Base-by-base conservation (phyloP, 1,140 invertebrate species). In the Argopecten irradians region DNA sequence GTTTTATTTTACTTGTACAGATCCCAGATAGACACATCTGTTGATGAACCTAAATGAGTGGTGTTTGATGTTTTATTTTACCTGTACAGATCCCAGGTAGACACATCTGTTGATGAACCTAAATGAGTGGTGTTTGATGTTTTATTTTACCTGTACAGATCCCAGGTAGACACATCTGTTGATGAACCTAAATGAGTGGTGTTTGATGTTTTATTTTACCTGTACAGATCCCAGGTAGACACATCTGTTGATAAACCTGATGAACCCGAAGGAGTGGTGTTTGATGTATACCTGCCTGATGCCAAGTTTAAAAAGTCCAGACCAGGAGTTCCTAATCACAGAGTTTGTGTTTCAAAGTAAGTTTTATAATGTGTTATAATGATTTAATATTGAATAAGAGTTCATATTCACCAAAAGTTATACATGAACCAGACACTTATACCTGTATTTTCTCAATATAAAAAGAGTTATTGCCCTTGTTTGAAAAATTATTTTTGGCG, bases 231-330 rank as follows among this genome's bases (percentile, higher is more conserved):
- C n/a, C 55, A 28, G 55, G 16, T 7, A 55, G 55, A 71, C 55
- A 71, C 22, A 71, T n/a, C 55, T 28, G n/a, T n/a, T 71, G 28
- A 22, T 46, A 2, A 19, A 46, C 43, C 43, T 71, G 55, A n/a
- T 71, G 55, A 19, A 46, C 43, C 43, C 28, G 55, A n/a, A 28
- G 55, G 55, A 82, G 86, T 93, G 28, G 71, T 89, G 5, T 94
- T 91, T 91, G 92, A 94, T 93, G 93, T 94, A 32, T 93, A 92
- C 87, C 87, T 92, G 11, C 94, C 94, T 34, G 91, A 94, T 89
- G 71, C 91, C 14, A 92, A 90, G 32, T 94, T 94, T 87, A 94
- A 92, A 87, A 95, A 94, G 88, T 92, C 93, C 5, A 87, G 83
- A 46, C 94, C 94, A 34, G 92, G 92, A 14, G 2, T 90, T 22